Percentiles rank a stretch among this genome's conserved stretches.
Conservation (phyloP, 2,888 invertebrate species). For the Ectemnius lituratus region DNA sequence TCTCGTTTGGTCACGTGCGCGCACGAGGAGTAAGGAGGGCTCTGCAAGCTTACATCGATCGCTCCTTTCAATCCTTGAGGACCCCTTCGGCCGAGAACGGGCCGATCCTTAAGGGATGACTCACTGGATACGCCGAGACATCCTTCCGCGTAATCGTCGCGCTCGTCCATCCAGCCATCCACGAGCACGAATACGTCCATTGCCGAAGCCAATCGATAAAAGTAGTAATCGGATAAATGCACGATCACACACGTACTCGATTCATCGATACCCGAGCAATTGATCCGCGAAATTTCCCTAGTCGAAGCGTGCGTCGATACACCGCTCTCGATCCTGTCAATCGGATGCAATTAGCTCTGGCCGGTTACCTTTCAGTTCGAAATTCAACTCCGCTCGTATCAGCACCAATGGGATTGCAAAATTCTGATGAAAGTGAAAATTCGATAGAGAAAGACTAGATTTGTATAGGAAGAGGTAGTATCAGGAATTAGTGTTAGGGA, state of each 20-base stretch:
- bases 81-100: constrained; percentile 17
- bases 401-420: no score
- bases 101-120: constrained; percentile 36
- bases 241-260: not conserved
- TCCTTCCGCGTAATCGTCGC: constrained; percentile 23
- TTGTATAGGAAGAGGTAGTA: no score
- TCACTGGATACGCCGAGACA: constrained; percentile 38
- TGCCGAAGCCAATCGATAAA: constrained; percentile 21
- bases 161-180: constrained; percentile 24
- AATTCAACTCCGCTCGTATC: not conserved
- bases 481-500: no score
- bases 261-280: constrained; percentile 1
- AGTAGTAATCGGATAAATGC: not conserved
- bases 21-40: not conserved
- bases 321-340: constrained; percentile 1
- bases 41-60: constrained; percentile 15
- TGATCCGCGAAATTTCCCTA: constrained; percentile 1
- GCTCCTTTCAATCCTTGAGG: constrained; percentile 24
- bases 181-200: not conserved
- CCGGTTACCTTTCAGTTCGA: no score
- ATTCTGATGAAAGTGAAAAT: no score
- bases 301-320: not conserved
- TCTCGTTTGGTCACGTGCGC: constrained; percentile 31
- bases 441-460: no score
- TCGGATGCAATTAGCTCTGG: not conserved